Evolutionary conservation across 2,888 invertebrate genomes (phyloP), one percentile per base, ranked within the genome.

Genomic region (Epistrophella euchroma): DNA sequence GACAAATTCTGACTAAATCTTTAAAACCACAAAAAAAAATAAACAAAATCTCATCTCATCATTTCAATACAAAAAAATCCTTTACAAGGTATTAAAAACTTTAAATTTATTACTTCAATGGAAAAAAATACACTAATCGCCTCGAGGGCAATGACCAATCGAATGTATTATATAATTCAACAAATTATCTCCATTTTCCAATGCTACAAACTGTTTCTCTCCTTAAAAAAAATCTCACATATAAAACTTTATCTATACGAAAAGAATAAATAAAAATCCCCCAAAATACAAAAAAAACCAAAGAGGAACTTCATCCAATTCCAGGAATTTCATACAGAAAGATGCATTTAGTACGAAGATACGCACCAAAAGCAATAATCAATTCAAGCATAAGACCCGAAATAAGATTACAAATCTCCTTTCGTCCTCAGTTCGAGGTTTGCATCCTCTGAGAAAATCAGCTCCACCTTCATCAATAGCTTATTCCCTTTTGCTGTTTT

Each of bases 331-430:
- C 25, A 68, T 80, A 76, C 32, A 60, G 47, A 85, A 85, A 80
- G 71, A 85, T 85, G 85, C 85, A 80, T 85, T 85, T 85, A 85
- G 72, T 76, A 76, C 60, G 45, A 45, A 64, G 45, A 64, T 32
- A 76, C 68, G 70, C 60, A 76, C 66, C 15, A 52, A 68, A 52
- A 66, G 45, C 60, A 76, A 85, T 73, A 85, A 85, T 82, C 86
- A 86, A 86, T 82, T 86, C 86, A 86, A 86, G 82, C 86, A 78
- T 82, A 86, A 86, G 73, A 71, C 73, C 77, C 77, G 62, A 85
- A 85, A 85, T 81, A 58, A 86, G 86, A 86, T 86, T 86, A 86
- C 86, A 55, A 70, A 77, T 82, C 86, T 81, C 55, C 56, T 77
- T 77, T 60, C 56, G 45, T 40, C 22, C 68, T 35, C 73, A 25